Percentiles rank a stretch among this genome's conserved stretches.
These are phyloP conservation scores for Tringa solitaria DNA, from an alignment of 2,113 vertebrate species.

Conservation along the genomic window DNA sequence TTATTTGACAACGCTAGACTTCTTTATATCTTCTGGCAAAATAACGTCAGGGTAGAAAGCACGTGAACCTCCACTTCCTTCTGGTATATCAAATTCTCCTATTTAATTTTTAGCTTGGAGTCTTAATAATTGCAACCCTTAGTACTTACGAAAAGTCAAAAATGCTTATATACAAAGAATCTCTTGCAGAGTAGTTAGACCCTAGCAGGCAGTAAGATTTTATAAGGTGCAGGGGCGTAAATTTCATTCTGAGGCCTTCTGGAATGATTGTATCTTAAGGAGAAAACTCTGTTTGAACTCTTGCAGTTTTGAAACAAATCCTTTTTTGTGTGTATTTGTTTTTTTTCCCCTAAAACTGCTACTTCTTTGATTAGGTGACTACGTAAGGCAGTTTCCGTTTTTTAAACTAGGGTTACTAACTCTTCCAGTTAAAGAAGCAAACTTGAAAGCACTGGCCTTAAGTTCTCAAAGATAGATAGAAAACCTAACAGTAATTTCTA, in stretches of 20 bases:
- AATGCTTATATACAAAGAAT: not conserved
- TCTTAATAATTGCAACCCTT: not conserved
- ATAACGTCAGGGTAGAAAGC: not conserved
- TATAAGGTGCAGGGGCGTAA: not conserved
- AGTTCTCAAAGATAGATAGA: fast-evolving
- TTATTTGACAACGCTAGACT: not conserved
- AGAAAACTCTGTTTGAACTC: not conserved
- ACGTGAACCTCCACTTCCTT: not conserved
- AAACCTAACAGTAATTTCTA: not conserved
- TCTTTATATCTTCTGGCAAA: not conserved
- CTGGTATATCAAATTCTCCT: not conserved
- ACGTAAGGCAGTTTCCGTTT: not conserved
- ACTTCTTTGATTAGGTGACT: not conserved
- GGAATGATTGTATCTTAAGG: not conserved
- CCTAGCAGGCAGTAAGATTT: not conserved
- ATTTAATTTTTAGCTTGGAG: not conserved
- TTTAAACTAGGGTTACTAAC: not conserved
- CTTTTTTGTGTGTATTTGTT: not conserved
- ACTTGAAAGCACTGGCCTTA: not conserved
- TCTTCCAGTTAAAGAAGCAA: not conserved
- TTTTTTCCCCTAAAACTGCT: not conserved
- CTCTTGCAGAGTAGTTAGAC: not conserved
- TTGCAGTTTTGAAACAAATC: not conserved
- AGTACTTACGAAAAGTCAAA: not conserved
- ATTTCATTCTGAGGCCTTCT: not conserved